These are phyloP conservation scores for Musca domestica DNA, from an alignment of 1,140 invertebrate species.

Conservation along the genomic window DNA sequence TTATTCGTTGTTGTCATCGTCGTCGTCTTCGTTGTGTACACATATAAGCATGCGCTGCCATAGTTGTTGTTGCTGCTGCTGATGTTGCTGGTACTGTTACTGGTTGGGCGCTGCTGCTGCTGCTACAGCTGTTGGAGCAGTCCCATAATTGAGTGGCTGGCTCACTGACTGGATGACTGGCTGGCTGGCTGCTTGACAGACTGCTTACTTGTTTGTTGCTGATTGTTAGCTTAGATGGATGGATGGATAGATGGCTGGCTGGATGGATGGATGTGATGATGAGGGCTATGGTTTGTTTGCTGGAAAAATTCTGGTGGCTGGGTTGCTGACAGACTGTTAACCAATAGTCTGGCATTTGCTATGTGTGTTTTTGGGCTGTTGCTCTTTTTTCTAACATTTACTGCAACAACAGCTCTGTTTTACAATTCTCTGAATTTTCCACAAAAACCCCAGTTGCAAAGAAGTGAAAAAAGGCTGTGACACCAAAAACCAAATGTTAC, in stretches of 20 bases:
- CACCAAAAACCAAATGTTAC: too few species aligned
- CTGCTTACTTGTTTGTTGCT: too few species aligned
- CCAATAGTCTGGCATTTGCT: neutral
- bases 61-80: conserved; percentile 12
- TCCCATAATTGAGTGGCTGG: too few species aligned
- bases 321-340: neutral
- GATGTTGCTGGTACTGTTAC: too few species aligned
- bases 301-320: neutral
- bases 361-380: neutral
- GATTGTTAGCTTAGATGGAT: too few species aligned
- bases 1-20: neutral
- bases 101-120: too few species aligned
- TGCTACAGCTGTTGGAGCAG: neutral
- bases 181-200: too few species aligned
- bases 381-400: neutral
- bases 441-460: neutral
- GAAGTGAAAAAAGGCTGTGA: too few species aligned
- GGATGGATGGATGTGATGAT: neutral
- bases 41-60: conserved; percentile 14
- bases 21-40: neutral
- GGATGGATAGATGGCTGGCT: too few species aligned
- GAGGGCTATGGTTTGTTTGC: neutral
- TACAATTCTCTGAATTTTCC: neutral
- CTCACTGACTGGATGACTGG: too few species aligned
- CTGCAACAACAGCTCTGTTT: neutral